Evolutionary conservation across 2,113 vertebrate genomes (phyloP).

Genomic region (Pygoscelis adeliae): DNA sequence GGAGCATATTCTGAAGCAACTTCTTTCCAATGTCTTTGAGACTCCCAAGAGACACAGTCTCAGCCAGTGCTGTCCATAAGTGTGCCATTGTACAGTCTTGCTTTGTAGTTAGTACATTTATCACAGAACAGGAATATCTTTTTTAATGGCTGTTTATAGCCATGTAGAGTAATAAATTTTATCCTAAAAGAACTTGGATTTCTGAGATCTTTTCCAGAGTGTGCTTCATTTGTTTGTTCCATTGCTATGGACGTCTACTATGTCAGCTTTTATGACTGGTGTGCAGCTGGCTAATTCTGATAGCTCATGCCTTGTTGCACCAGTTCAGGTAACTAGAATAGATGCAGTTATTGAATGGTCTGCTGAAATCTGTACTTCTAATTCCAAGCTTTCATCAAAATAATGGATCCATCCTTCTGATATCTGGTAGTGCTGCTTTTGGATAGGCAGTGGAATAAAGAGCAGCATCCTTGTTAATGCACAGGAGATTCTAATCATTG

Average conservation of each 20-base stretch:
- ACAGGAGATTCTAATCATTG: not conserved
- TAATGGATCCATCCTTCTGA: not conserved
- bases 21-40: not conserved
- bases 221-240: not conserved
- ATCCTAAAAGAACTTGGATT: not conserved
- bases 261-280: not conserved
- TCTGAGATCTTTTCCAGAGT: not conserved
- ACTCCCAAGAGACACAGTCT: not conserved
- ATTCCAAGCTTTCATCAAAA: not conserved
- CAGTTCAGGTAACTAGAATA: not conserved
- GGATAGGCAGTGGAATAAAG: not conserved
- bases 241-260: not conserved
- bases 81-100: not conserved
- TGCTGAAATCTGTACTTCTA: not conserved
- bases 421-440: not conserved
- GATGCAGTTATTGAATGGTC: not conserved
- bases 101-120: not conserved
- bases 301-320: not conserved
- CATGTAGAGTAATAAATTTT: not conserved
- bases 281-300: not conserved
- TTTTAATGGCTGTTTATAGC: not conserved
- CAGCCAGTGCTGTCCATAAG: not conserved
- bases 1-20: not conserved
- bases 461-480: not conserved
- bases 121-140: not conserved